These are phyloP conservation scores for Plagiodera versicolora DNA, from an alignment of 2,888 invertebrate species.

Conservation along the genomic window DNA sequence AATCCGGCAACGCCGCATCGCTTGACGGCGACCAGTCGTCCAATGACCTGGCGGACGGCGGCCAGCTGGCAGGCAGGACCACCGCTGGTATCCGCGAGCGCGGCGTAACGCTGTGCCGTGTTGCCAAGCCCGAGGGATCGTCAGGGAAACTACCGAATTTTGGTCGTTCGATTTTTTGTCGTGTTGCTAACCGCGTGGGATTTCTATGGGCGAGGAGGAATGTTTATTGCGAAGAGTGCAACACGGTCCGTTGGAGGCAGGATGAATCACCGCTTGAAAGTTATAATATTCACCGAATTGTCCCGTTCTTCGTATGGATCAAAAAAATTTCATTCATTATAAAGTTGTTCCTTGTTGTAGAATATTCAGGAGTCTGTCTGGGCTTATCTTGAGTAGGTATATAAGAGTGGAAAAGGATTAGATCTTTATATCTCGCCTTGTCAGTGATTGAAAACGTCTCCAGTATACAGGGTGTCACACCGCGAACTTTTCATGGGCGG, in stretches of 20 bases:
- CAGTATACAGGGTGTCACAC: too few species aligned
- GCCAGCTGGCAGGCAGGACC: not conserved
- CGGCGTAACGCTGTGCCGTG: constrained; percentile 1
- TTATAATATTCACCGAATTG: not conserved
- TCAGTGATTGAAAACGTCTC: too few species aligned
- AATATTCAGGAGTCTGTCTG: too few species aligned
- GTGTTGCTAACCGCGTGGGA: not conserved
- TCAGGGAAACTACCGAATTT: not conserved
- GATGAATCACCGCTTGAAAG: not conserved
- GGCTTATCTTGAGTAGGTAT: too few species aligned
- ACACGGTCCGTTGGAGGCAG: not conserved
- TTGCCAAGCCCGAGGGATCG: not conserved
- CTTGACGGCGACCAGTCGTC: not conserved
- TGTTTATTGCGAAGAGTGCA: not conserved
- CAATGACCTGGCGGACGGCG: constrained; percentile 7
- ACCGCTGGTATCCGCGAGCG: constrained; percentile 11
- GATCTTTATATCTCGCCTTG: too few species aligned
- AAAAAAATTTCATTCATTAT: too few species aligned
- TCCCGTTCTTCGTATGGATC: not conserved
- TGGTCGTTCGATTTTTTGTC: not conserved
- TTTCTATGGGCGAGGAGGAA: not conserved
- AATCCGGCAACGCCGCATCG: not conserved
- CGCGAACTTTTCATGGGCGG: too few species aligned
- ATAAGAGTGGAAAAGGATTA: too few species aligned
- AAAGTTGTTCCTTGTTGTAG: too few species aligned